Percentiles rank a stretch among this genome's conserved stretches.
phyloP scores from a whole-genome alignment of 2,888 invertebrate species.

The Meiosimyza platycephala region DNA sequence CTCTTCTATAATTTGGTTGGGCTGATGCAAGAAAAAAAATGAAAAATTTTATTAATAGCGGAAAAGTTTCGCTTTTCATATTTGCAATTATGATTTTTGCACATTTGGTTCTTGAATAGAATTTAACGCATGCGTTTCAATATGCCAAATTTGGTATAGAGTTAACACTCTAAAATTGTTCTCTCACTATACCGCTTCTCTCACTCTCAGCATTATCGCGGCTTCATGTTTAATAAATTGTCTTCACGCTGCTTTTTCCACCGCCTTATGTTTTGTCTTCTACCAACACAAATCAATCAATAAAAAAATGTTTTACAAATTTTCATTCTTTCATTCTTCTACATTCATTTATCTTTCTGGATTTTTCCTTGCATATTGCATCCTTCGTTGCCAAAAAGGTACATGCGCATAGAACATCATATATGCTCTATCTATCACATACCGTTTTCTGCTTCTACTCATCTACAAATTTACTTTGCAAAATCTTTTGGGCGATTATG shows the following conservation, averaged over 20 bases:
- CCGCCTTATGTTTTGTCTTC: not conserved
- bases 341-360: constrained; percentile 1
- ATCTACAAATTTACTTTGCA: no score
- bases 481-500: no score
- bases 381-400: no score
- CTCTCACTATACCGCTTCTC: not conserved
- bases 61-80: not conserved
- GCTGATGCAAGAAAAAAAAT: not conserved
- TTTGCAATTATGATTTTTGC: constrained; percentile 3
- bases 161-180: not conserved
- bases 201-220: not conserved
- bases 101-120: not conserved
- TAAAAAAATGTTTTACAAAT: constrained; percentile 10
- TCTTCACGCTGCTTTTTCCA: not conserved
- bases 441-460: no score
- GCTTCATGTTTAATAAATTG: no score
- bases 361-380: no score
- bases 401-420: no score
- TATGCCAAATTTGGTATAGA: not conserved
- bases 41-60: constrained; percentile 3
- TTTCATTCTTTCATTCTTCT: constrained; percentile 14
- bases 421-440: no score
- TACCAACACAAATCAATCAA: constrained; percentile 5
- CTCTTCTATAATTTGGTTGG: no score
- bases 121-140: constrained; percentile 7